Base-by-base conservation (phyloP, 2,888 invertebrate species). In the Epinotia brunnichana region DNA sequence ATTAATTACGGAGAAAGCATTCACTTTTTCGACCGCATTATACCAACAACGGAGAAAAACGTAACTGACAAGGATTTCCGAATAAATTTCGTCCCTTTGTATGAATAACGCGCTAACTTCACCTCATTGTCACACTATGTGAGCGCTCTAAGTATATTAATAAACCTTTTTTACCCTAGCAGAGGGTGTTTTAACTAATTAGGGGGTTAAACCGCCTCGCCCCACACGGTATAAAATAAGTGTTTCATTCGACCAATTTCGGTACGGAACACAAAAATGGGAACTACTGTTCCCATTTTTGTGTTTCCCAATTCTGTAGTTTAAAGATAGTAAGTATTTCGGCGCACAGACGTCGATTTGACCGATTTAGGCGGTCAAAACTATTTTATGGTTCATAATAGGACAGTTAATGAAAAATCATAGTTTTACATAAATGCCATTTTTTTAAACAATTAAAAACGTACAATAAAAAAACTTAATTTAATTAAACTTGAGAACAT, bases 1-100 rank as follows among this genome's bases (percentile, higher is more conserved):
- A 72, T 72, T 72, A 72, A 72, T 72, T 72, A 72, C 1, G 57
- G 48, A 57, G 61, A 68, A 72, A 72, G 62, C 68, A 68, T 68
- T 35, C 35, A 63, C 62, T 54, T 71, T n/a, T 62, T 67, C 21
- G 4, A 64, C 9, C 13, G 24, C 17, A 29, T 29, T 35, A 1
- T 2, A 19, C 5, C 51, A n/a, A 24, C 2, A 13, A 15, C 35
- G 5, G 5, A 51, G n/a, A 53, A 64, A 13, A 19, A 7, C 53
- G 17, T 54, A 64, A 15, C 17, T 4, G 35, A 5, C 21, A 1
- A 13, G 0, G 2, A 4, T 17, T 39, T 0, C 17, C 9, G 0
- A 21, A 53, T 7, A 19, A 19, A 13, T 19, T 21, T 10, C 15
- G 39, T 0, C 53, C 3, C 21, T 64, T 53, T 15, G 10, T 44